A percentile compares a stretch with the other conserved stretches of the same genome.
phyloP scores from a whole-genome alignment of 37 sponge, comb jelly and placozoan genomes.

The Hormiphora californensis region DNA sequence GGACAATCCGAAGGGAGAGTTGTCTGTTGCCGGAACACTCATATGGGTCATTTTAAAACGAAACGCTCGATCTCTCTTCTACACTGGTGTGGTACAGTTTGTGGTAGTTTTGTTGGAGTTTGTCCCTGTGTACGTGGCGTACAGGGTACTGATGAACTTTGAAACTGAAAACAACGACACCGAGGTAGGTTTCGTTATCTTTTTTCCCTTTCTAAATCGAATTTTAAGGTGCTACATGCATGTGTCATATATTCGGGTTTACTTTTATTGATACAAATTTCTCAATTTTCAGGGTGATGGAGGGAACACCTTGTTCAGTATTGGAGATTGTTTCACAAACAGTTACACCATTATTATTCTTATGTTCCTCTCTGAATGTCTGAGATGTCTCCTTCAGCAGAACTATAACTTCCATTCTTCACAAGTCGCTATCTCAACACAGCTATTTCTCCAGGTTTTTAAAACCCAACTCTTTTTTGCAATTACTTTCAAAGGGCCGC shows the following conservation, averaged over 20 bases:
- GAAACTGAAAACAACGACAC: neutral
- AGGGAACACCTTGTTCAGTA: neutral
- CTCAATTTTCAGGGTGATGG: neutral
- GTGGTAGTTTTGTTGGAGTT: neutral
- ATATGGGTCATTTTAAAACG: neutral
- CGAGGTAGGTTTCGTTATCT: too few relatives aligned
- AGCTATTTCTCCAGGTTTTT: neutral
- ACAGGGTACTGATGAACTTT: neutral
- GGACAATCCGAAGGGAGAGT: too few relatives aligned
- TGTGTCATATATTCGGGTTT: neutral
- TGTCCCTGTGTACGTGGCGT: slow-evolving; percentile 26
- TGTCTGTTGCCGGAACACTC: too few relatives aligned
- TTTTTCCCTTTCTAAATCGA: too few relatives aligned
- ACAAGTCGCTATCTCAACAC: neutral
- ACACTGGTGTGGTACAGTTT: neutral
- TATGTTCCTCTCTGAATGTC: neutral
- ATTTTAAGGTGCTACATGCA: neutral
- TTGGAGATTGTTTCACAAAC: neutral
- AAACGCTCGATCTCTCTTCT: too few relatives aligned
- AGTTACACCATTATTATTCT: slow-evolving; percentile 4
- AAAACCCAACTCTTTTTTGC: neutral
- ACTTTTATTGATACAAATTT: neutral
- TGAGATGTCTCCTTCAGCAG: slow-evolving; percentile 18
- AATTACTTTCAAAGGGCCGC: too few relatives aligned
- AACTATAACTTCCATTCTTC: neutral